Conservation (phyloP, 2,888 invertebrate species). For the Coecobrya sp. region DNA sequence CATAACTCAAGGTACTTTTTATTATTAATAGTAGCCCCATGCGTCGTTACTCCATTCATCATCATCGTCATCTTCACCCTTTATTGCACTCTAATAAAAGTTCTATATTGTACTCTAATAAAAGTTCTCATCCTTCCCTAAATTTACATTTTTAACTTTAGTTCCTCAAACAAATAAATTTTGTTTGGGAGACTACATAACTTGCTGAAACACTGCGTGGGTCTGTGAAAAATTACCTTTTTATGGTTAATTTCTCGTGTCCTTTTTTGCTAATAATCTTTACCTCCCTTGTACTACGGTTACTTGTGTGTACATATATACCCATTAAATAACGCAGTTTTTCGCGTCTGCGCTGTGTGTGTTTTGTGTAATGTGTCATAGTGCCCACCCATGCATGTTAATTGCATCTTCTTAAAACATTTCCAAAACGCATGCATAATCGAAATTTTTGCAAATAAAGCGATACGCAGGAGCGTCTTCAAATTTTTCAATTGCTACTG, state of each 20-base stretch:
- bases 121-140: slow-evolving; percentile 65
- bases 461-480: background rate
- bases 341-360: background rate
- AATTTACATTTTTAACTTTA: slow-evolving; percentile 57
- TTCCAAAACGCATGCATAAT: too few species aligned
- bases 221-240: slow-evolving; percentile 72
- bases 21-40: background rate
- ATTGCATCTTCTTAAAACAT: too few species aligned
- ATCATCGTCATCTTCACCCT: slow-evolving; percentile 10
- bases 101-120: slow-evolving; percentile 60
- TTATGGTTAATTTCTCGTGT: slow-evolving; percentile 67
- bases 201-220: background rate
- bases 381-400: background rate
- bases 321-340: too few species aligned
- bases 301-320: slow-evolving; percentile 9
- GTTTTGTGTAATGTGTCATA: background rate
- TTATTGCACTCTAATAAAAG: slow-evolving; percentile 54
- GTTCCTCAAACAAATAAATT: slow-evolving; percentile 66
- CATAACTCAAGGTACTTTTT: slow-evolving; percentile 52
- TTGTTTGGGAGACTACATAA: slow-evolving; percentile 8
- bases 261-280: slow-evolving; percentile 45
- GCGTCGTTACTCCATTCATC: background rate
- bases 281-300: background rate
- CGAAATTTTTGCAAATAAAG: too few species aligned
- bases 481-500: background rate